phyloP scores from a whole-genome alignment of 1,140 invertebrate species.

The Thrips palmi region DNA sequence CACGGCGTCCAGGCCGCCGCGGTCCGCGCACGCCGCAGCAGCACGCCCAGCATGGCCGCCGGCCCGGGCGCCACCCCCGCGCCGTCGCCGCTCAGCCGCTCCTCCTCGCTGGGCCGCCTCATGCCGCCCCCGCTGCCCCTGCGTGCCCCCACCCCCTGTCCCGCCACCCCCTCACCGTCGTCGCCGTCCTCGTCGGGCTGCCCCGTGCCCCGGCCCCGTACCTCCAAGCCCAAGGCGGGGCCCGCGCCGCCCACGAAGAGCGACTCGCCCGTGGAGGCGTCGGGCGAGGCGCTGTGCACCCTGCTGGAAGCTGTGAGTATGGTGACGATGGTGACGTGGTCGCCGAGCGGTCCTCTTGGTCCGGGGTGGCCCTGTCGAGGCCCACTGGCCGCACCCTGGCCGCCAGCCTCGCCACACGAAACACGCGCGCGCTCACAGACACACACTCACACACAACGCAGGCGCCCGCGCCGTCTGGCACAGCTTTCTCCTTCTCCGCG shows the following conservation, averaged over 20 bases:
- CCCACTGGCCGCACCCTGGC: too few species aligned
- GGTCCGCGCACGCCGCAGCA: background rate
- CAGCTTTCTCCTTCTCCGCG: too few species aligned
- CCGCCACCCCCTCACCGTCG: background rate
- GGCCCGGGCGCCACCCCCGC: slow-evolving; percentile 2
- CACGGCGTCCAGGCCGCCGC: slow-evolving; percentile 2
- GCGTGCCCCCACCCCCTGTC: background rate
- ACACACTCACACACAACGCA: too few species aligned
- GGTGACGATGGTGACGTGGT: background rate
- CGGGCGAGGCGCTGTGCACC: background rate
- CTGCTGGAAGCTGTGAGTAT: background rate
- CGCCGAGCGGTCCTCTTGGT: background rate
- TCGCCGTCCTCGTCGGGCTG: background rate
- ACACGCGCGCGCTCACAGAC: too few species aligned
- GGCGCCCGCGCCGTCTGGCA: too few species aligned
- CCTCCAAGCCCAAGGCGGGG: background rate
- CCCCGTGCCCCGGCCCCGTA: background rate
- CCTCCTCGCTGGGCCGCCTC: background rate
- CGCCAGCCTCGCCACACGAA: too few species aligned
- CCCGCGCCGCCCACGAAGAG: background rate
- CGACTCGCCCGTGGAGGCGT: slow-evolving; percentile 1
- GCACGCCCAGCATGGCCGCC: background rate
- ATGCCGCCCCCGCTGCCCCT: too few species aligned
- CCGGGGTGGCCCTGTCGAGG: too few species aligned
- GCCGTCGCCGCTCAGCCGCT: background rate